Base-by-base conservation (phyloP, 2,888 invertebrate species). In the Agrotis ipsilon region DNA sequence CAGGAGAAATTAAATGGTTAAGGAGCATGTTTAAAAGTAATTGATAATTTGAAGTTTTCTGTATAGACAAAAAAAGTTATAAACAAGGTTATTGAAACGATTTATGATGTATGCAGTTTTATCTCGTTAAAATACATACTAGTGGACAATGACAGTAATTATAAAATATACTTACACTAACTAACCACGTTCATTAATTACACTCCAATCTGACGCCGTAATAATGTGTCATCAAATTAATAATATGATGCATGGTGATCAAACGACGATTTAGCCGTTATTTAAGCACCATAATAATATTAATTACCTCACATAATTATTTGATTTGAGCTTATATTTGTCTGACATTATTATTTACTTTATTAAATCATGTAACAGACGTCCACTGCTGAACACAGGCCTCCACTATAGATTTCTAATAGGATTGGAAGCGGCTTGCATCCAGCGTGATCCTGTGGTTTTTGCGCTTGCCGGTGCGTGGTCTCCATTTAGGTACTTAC, bases 151-250 rank as follows among this genome's bases (percentile, higher is more conserved):
- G 9, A 39, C 55, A 13, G n/a, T 48, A 51, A 61, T 51, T 57
- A 73, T 78, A 60, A 19, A 9, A 4, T 51, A 73, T 78, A 60
- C 24, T n/a, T n/a, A 7, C 9, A 24, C 18, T 27, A 49, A 49
- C 60, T 32, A 62, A 66, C 48, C 66, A 52, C 54, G 21, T 62
- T 59, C 5, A 74, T 67, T 67, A 59, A 76, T 74, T 59, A 66
- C 13, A 27, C 45, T 66, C 49, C 19, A 43, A 76, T 60, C 52
- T 74, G 49, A 60, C 19, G 54, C 27, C 39, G 27, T 75, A 67
- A 67, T 76, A 59, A 75, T 18, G 13, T 60, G 46, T 63, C 48
- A 52, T 79, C 57, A 45, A 39, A 66, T 73, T 79, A 65, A 58
- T 76, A 59, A 59, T 54, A 43, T 27, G 66, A 54, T 60, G n/a